Conservation (phyloP, 2,888 invertebrate genomes). For the Cephus pygmeus region DNA sequence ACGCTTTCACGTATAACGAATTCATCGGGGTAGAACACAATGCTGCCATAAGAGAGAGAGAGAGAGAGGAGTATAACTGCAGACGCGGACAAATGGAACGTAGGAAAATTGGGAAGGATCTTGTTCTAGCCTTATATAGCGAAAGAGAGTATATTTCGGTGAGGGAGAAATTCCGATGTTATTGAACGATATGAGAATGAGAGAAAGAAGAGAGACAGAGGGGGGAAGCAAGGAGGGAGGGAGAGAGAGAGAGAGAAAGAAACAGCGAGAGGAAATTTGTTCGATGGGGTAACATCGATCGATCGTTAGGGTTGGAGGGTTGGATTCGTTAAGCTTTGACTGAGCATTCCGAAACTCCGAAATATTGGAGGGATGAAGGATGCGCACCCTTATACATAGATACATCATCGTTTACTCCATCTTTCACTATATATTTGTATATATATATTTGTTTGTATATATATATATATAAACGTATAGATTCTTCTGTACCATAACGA, state of each 20-base stretch:
- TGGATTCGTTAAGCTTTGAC: neutral
- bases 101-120: neutral
- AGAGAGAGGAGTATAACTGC: neutral
- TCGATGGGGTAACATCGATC: neutral
- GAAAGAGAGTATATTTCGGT: neutral
- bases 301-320: neutral
- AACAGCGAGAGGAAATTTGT: neutral
- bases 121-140: neutral
- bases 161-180: neutral
- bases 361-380: neutral
- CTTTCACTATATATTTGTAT: neutral
- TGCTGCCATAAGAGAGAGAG: neutral
- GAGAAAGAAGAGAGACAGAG: neutral
- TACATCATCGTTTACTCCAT: neutral
- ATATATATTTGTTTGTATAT: no score
- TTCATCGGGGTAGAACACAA: neutral
- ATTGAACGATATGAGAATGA: neutral
- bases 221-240: no score
- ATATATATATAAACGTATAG: no score
- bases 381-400: neutral
- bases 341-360: neutral
- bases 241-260: neutral
- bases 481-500: no score
- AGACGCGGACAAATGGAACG: neutral
- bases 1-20: neutral